These are phyloP conservation scores for Engystomops pustulosus DNA, from an alignment of 2,113 vertebrate genomes.

Conservation along the genomic window DNA sequence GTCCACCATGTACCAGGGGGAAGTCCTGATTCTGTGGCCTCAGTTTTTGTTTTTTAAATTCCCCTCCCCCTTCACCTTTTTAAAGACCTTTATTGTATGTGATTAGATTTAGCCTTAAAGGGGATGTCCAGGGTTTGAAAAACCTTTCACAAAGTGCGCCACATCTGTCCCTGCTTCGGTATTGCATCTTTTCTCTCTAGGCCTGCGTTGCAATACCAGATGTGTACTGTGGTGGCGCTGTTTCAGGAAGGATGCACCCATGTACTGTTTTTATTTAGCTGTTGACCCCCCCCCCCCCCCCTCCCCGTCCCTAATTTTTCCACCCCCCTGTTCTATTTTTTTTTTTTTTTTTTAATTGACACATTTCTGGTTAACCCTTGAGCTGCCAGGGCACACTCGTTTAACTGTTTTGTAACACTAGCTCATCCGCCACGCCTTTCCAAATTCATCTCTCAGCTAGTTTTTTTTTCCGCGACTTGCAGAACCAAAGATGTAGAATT, in stretches of 20 bases:
- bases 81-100: not conserved
- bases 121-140: not conserved
- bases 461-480: constrained; percentile 45
- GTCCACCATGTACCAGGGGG: not conserved
- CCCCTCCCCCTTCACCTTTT: not conserved
- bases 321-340: no score
- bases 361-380: not conserved
- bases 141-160: no score
- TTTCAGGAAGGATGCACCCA: no score
- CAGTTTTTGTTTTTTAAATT: not conserved
- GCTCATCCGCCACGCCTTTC: no score
- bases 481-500: constrained; percentile 66
- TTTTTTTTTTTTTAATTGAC: not conserved
- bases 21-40: not conserved
- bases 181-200: no score
- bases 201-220: no score
- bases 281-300: no score
- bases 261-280: no score
- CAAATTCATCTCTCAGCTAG: no score
- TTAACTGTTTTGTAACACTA: not conserved
- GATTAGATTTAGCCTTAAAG: not conserved
- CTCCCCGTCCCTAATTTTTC: no score
- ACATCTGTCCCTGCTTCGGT: no score
- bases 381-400: not conserved
- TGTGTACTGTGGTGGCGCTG: no score